Percentiles rank a stretch among this genome's conserved stretches.
Conservation (phyloP, 2,113 vertebrate genomes). For the Syngnathus floridae region DNA sequence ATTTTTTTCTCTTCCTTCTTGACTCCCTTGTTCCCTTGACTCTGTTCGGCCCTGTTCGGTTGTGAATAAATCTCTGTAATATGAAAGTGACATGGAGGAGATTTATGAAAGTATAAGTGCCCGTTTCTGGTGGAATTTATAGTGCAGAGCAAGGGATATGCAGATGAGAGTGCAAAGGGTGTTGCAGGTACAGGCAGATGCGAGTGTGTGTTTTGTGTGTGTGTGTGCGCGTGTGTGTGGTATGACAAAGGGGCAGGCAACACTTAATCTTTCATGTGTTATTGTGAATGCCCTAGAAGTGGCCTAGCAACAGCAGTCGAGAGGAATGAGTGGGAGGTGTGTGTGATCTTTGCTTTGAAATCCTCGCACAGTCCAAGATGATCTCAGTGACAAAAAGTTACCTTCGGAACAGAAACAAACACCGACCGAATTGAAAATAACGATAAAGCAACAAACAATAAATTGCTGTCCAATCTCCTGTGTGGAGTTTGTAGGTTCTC, state of each 20-base stretch:
- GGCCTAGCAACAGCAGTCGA: conserved; percentile 21
- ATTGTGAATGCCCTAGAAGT: conserved; percentile 30
- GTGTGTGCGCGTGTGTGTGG: conserved; percentile 19
- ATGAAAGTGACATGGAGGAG: conserved; percentile 79
- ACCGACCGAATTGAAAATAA: background rate
- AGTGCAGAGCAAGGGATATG: conserved; percentile 68
- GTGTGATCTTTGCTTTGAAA: conserved; percentile 13
- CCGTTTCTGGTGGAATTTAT: conserved; percentile 67
- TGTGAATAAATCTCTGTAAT: conserved; percentile 87
- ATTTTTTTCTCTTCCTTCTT: conserved; percentile 1
- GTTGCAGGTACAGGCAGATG: conserved; percentile 52
- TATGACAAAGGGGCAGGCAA: conserved; percentile 42
- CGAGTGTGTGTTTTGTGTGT: conserved; percentile 27
- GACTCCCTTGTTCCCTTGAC: conserved; percentile 35
- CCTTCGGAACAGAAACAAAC: background rate
- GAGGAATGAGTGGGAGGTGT: conserved; percentile 15
- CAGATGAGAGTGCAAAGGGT: conserved; percentile 69
- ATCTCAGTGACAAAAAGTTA: conserved; percentile 14
- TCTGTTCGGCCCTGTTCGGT: conserved; percentile 67
- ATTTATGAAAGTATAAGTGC: conserved; percentile 75
- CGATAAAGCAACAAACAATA: background rate
- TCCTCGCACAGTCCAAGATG: background rate
- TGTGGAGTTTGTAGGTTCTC: background rate
- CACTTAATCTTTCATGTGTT: conserved; percentile 43
- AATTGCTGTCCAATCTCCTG: background rate